phyloP scores from a whole-genome alignment of 2,888 invertebrate genomes.

The Trichopoda pennipes region DNA sequence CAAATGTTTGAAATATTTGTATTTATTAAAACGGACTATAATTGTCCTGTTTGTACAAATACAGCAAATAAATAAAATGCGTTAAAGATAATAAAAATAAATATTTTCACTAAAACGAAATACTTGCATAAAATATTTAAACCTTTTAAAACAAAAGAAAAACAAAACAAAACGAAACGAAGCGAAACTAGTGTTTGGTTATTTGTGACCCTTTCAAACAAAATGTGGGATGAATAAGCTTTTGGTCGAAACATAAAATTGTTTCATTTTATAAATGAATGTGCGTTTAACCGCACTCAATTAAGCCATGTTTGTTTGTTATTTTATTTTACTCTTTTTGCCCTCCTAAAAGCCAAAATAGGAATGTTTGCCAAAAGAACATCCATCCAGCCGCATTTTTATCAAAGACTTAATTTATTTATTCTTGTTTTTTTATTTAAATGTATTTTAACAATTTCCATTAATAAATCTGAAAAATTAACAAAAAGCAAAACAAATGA shows the following conservation, averaged over 20 bases:
- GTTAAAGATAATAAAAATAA: constrained; percentile 44
- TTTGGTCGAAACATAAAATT: constrained; percentile 18
- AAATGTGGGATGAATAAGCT: constrained; percentile 26
- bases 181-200: constrained; percentile 57
- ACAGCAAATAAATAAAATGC: constrained; percentile 39
- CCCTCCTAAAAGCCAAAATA: constrained; percentile 71
- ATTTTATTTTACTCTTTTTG: constrained; percentile 11
- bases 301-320: constrained; percentile 51
- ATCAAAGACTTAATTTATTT: background rate
- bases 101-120: constrained; percentile 44
- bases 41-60: constrained; percentile 57
- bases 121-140: constrained; percentile 35
- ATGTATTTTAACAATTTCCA: constrained; percentile 78
- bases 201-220: constrained; percentile 57
- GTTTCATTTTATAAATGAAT: constrained; percentile 56
- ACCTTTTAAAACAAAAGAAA: constrained; percentile 22
- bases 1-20: constrained; percentile 66
- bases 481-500: constrained; percentile 14
- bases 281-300: constrained; percentile 66
- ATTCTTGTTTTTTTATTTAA: constrained; percentile 6
- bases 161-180: constrained; percentile 39
- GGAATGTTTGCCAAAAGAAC: constrained; percentile 69
- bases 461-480: constrained; percentile 75
- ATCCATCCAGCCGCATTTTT: constrained; percentile 17
- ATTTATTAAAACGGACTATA: constrained; percentile 64